A percentile compares a stretch with the other conserved stretches of the same genome.
Conservation (phyloP, 2,113 vertebrate species). For the Cinclus cinclus region DNA sequence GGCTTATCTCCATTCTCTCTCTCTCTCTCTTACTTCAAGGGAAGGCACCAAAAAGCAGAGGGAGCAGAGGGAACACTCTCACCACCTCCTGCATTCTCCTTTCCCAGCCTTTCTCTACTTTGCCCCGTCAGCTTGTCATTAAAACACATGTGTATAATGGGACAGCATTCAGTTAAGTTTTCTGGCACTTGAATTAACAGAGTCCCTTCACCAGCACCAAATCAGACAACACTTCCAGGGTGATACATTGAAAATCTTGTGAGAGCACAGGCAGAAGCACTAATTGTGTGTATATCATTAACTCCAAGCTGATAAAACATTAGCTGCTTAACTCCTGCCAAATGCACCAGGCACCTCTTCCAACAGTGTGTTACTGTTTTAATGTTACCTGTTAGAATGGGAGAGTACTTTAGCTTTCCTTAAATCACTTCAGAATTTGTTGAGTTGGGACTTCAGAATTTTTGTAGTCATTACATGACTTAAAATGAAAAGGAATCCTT, state of each 20-base stretch:
- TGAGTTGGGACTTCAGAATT: not conserved
- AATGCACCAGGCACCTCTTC: not conserved
- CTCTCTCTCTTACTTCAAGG: not conserved
- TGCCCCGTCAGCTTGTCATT: not conserved
- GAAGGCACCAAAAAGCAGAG: not conserved
- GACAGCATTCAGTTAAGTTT: not conserved
- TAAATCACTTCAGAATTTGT: not conserved
- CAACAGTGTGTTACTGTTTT: not conserved
- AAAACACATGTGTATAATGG: not conserved
- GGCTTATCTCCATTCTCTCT: not conserved
- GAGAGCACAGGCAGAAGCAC: slow-evolving; percentile 4
- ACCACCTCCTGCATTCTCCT: not conserved
- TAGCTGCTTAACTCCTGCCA: slow-evolving; percentile 30
- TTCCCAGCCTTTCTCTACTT: not conserved
- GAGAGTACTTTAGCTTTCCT: not conserved
- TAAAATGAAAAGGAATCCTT: not conserved
- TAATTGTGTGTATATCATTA: slow-evolving; percentile 21
- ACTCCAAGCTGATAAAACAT: slow-evolving; percentile 47
- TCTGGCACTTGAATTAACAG: not conserved
- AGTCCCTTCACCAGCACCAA: not conserved
- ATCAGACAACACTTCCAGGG: not conserved
- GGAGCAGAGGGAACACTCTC: not conserved
- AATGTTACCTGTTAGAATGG: not conserved
- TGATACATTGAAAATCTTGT: not conserved
- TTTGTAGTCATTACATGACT: not conserved